Conservation (phyloP, 2,113 vertebrate species). For the Oryzias woworae region DNA sequence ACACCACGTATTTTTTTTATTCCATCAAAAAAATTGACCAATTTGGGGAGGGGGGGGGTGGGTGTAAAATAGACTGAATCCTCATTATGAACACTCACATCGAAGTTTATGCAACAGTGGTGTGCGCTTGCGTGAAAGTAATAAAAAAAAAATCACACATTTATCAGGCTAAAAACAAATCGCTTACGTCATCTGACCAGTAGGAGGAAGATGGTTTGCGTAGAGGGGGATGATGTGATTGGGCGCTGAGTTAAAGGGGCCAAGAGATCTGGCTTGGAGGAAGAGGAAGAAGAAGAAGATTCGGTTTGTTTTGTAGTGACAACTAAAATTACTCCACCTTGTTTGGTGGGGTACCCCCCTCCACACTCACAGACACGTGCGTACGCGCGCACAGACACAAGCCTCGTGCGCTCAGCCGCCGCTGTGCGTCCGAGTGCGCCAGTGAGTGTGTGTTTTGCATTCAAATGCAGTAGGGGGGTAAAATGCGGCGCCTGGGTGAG, state of each 20-base stretch:
- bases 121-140: no score
- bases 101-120: no score
- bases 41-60: no score
- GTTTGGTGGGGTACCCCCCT: slow-evolving; percentile 40
- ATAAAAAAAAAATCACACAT: slow-evolving; percentile 24
- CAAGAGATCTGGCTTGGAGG: slow-evolving; percentile 16
- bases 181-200: slow-evolving; percentile 60
- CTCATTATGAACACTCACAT: no score
- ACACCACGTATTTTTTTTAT: neutral
- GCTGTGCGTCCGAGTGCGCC: slow-evolving; percentile 72
- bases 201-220: slow-evolving; percentile 39
- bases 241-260: slow-evolving; percentile 23
- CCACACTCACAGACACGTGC: neutral
- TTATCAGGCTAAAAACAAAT: slow-evolving; percentile 44
- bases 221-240: slow-evolving; percentile 41
- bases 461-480: slow-evolving; percentile 77
- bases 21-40: no score
- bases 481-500: slow-evolving; percentile 67
- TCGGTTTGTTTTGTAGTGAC: neutral
- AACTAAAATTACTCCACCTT: slow-evolving; percentile 47
- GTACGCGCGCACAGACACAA: neutral
- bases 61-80: no score
- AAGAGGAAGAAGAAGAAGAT: neutral
- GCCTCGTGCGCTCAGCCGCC: slow-evolving; percentile 50
- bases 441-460: slow-evolving; percentile 81